phyloP scores from a whole-genome alignment of 2,113 vertebrate species.

The Miniopterus natalensis region DNA sequence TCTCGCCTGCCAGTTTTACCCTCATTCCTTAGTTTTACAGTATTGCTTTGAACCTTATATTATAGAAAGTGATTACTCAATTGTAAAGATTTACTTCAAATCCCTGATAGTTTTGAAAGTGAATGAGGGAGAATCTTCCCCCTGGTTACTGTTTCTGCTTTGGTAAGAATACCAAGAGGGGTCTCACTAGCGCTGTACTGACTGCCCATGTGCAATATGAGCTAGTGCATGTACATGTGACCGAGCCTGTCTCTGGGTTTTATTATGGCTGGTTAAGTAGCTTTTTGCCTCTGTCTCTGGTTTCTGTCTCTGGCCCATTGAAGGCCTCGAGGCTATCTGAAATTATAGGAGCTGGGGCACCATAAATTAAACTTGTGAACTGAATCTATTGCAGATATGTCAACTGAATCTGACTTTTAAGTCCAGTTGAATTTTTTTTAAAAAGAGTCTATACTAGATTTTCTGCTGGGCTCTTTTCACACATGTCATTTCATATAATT shows the following conservation, averaged over 20 bases:
- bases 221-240: slow-evolving; percentile 37
- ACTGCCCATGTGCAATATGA: not conserved
- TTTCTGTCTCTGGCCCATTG: slow-evolving; percentile 55
- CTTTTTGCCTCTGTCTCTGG: slow-evolving; percentile 64
- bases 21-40: slow-evolving; percentile 23
- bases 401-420: slow-evolving; percentile 41
- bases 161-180: slow-evolving; percentile 40
- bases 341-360: slow-evolving; percentile 31
- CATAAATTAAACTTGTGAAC: slow-evolving; percentile 57
- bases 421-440: slow-evolving; percentile 4
- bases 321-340: slow-evolving; percentile 59
- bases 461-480: slow-evolving; percentile 11
- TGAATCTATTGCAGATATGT: slow-evolving; percentile 39
- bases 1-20: slow-evolving; percentile 14
- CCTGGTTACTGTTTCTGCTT: not conserved
- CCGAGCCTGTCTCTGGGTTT: slow-evolving; percentile 62
- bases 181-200: not conserved
- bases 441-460: not conserved
- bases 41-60: slow-evolving; percentile 57
- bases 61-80: not conserved
- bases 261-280: slow-evolving; percentile 64
- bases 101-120: slow-evolving; percentile 27
- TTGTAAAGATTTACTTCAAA: slow-evolving; percentile 49
- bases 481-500: slow-evolving; percentile 19
- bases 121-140: slow-evolving; percentile 12